Base-by-base conservation (phyloP, 1,140 invertebrate species). In the Papilio machaon region DNA sequence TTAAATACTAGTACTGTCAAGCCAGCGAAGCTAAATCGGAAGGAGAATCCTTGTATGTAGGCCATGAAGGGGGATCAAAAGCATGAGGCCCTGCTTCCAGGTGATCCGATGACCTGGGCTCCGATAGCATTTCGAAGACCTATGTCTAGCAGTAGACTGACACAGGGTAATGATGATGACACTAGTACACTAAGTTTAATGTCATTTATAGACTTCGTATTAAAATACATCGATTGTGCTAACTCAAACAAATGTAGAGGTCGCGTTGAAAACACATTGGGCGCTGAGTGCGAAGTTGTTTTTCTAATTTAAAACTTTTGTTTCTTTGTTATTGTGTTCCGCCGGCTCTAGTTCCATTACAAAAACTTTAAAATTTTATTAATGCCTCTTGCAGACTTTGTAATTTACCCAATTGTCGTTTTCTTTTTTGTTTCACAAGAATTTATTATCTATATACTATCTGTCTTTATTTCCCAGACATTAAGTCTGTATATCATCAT, bases 261-360 rank as follows among this genome's bases (percentile, higher is more conserved):
- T 35, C 10, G 23, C 13, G 52, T 54, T 54, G 13, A 70, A 38
- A 70, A 70, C 64, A 70, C 64, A 70, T 70, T 38, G 30, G 13
- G 13, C 30, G 9, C 15, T 10, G 64, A 70, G 64, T 70, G 64
- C 64, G 13, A 70, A 35, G 64, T 70, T 70, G 64, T 70, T 70
- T 70, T 15, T 35, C 64, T 70, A 70, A 70, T 70, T 70, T 70
- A 70, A 70, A 70, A 70, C 64, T 70, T 70, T 70, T 70, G 64
- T 70, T 70, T 70, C 64, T 70, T 70, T 70, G 64, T 70, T 70
- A 70, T 35, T 9, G 3, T 35, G 15, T 7, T 15, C 64, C 30
- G 64, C 64, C 64, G 64, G 64, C 30, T 35, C 64, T 35, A 30
- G 64, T 70, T 35, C 64, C 64, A 70, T 70, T 70, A 15, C 64